Evolutionary conservation across 2,888 invertebrate species (phyloP), one percentile per base, ranked within the genome.

Genomic region (Oscheius sp.): DNA sequence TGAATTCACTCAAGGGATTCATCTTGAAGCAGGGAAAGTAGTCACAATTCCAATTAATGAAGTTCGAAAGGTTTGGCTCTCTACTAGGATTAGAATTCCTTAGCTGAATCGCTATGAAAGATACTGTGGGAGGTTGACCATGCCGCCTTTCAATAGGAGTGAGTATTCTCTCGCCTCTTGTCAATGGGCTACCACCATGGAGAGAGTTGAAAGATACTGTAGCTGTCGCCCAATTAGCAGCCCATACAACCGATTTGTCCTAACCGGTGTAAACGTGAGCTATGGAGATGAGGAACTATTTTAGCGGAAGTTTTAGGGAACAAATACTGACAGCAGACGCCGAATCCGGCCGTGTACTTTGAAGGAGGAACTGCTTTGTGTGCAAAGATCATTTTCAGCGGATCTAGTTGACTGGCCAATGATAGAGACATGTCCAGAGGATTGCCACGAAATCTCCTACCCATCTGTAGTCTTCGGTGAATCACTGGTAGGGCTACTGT

Each of bases 21-120:
- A 83, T 69, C 46, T 83, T 42, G 82, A 83, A 65, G 78, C 82
- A 1, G 83, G 83, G 10, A 83, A 83, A 68, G 75, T 78, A 1
- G 82, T 83, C 20, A 79, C 80, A 10, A 83, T 83, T 61, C 83
- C 83, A 1, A 80, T 83, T 23, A 83, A 83, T 27, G 83, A 83
- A 58, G 77, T 83, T 31, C 39, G 83, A 67, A 76, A 79, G 65
- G 72, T 74, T 15, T 12, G 71, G 58, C 1, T 46, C 17, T 29
- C 17, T 20, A 58, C 3, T 4, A 33, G 37, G 12, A 34, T 8
- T 31, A 10, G 12, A n/a, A n/a, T 33, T 63, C 17, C 70, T 55
- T 55, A 77, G 73, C 69, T 82, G 0, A 57, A 65, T 2, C 74
- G 82, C 5, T 79, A 83, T 63, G 68, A 73, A 31, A 73, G 71